Conservation (phyloP, 2,113 vertebrate genomes). For the Lutjanus erythropterus region DNA sequence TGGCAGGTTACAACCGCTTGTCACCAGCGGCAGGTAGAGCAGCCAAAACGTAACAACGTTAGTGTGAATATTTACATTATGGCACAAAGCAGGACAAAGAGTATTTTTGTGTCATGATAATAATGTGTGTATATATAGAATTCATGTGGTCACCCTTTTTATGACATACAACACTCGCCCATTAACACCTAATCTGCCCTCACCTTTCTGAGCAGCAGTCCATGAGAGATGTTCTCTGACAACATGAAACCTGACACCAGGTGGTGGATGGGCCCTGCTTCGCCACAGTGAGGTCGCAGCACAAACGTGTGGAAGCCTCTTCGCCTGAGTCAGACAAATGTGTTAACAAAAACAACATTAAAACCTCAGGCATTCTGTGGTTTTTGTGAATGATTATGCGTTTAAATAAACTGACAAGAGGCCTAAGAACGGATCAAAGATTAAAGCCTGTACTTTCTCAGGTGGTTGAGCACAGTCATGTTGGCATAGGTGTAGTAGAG, state of each 20-base stretch:
- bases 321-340: constrained; percentile 80
- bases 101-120: too few relatives aligned
- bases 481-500: constrained; percentile 98
- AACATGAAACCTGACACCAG: constrained; percentile 97
- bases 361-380: background rate
- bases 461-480: constrained; percentile 96
- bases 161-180: background rate
- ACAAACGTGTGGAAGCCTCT: constrained; percentile 94
- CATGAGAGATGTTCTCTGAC: constrained; percentile 97
- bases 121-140: too few relatives aligned
- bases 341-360: background rate
- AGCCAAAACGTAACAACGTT: too few relatives aligned
- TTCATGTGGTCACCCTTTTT: too few relatives aligned
- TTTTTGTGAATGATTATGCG: background rate
- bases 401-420: background rate
- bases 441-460: constrained; percentile 88
- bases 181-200: background rate
- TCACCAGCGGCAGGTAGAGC: too few relatives aligned
- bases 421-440: background rate
- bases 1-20: background rate
- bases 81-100: too few relatives aligned
- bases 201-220: constrained; percentile 96
- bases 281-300: constrained; percentile 96
- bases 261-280: constrained; percentile 96
- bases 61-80: background rate